Conservation (phyloP, 2,113 vertebrate species). For the Okapia johnstoni region DNA sequence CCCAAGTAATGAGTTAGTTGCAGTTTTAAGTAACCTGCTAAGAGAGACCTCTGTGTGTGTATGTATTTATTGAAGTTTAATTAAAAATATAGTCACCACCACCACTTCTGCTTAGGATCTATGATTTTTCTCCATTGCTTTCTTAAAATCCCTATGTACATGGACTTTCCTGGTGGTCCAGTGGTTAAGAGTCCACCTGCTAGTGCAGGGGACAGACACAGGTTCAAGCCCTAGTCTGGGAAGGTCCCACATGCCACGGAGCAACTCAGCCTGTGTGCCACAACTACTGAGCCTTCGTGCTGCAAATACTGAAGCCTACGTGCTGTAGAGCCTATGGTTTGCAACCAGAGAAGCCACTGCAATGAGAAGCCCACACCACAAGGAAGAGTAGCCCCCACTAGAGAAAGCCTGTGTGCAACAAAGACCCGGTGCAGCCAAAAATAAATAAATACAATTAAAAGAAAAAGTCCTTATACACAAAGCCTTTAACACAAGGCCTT, state of each 20-base stretch:
- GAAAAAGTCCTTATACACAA: not conserved
- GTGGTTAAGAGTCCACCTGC: not conserved
- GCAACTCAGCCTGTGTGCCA: fast-evolving
- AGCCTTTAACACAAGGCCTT: not conserved
- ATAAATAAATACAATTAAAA: not conserved
- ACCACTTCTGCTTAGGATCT: not conserved
- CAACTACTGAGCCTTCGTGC: fast-evolving
- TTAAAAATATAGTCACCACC: not conserved
- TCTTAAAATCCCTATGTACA: not conserved
- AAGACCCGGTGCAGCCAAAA: fast-evolving
- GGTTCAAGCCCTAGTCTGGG: not conserved
- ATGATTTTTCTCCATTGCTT: not conserved
- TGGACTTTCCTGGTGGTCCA: not conserved
- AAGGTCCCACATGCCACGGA: not conserved
- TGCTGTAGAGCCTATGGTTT: fast-evolving
- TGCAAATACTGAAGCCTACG: not conserved
- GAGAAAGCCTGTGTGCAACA: not conserved
- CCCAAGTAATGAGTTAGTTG: not conserved
- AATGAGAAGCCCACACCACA: not conserved
- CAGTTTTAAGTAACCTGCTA: not conserved
- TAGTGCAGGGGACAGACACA: not conserved
- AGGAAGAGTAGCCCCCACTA: not conserved
- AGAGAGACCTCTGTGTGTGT: not conserved
- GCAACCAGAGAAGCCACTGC: not conserved
- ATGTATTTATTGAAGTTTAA: not conserved